Evolutionary conservation across 2,888 invertebrate genomes (phyloP).

Genomic region (Latrodectus hesperus): DNA sequence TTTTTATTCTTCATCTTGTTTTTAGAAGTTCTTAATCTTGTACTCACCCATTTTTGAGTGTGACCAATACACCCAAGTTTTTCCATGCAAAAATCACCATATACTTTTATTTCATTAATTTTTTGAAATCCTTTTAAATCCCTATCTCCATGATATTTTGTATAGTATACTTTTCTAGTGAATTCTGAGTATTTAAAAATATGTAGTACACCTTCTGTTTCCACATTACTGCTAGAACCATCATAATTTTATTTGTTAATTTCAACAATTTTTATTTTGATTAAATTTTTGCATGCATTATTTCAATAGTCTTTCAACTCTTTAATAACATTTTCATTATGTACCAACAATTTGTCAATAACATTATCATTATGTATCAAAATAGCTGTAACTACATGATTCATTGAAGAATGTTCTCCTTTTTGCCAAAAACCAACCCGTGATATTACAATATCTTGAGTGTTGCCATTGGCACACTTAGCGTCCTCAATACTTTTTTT

Average conservation of each 20-base stretch:
- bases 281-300: not conserved
- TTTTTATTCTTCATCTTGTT: not conserved
- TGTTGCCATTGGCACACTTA: not conserved
- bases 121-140: not conserved
- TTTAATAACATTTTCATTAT: not conserved
- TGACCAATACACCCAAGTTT: conserved; percentile 10
- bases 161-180: not conserved
- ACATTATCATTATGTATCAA: not conserved
- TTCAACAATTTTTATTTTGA: not conserved
- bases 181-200: not conserved
- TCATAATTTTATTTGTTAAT: not conserved
- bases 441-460: not conserved
- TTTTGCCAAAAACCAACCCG: not conserved
- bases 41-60: not conserved
- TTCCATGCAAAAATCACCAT: not conserved
- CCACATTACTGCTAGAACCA: not conserved
- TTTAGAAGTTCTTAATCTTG: not conserved
- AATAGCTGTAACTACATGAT: not conserved
- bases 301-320: not conserved
- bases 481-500: not conserved
- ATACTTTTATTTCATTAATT: not conserved
- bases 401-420: not conserved
- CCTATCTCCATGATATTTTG: not conserved
- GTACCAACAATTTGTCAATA: not conserved
- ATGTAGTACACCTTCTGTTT: not conserved